Conservation (phyloP, 1,140 invertebrate species). For the Anoplophora glabripennis region DNA sequence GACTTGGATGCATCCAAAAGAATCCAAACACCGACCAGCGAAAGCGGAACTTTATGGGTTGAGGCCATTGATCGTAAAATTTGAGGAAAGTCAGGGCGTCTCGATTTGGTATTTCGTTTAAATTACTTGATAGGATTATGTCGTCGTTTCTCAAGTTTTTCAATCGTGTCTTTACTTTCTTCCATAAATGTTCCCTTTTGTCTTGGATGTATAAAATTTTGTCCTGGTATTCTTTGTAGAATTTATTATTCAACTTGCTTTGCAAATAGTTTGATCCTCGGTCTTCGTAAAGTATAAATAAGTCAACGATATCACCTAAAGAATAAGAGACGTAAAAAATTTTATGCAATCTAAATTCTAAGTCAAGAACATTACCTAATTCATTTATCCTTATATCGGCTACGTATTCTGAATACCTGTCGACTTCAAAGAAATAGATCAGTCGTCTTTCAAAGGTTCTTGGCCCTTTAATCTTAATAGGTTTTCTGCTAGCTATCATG, state of each 20-base stretch:
- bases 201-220: slow-evolving; percentile 59
- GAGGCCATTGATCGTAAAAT: slow-evolving; percentile 60
- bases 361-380: no score
- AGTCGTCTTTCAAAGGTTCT: slow-evolving; percentile 52
- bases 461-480: slow-evolving; percentile 51
- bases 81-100: slow-evolving; percentile 64
- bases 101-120: slow-evolving; percentile 60
- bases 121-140: slow-evolving; percentile 58
- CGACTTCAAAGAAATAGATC: slow-evolving; percentile 58
- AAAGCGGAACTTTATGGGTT: slow-evolving; percentile 61
- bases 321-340: not conserved
- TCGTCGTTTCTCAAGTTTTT: slow-evolving; percentile 58
- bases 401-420: slow-evolving; percentile 56
- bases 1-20: slow-evolving; percentile 64
- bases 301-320: slow-evolving; percentile 56
- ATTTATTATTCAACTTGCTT: slow-evolving; percentile 42
- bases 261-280: slow-evolving; percentile 38
- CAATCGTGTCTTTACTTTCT: slow-evolving; percentile 47
- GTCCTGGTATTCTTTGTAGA: slow-evolving; percentile 48
- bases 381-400: slow-evolving; percentile 61
- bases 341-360: no score
- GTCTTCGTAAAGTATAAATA: slow-evolving; percentile 61
- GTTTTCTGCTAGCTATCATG: slow-evolving; percentile 57
- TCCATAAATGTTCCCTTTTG: slow-evolving; percentile 50
- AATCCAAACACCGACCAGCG: slow-evolving; percentile 68